A percentile compares a stretch with the other conserved stretches of the same genome.
Evolutionary conservation across 2,797 vertebrate genomes (phyloP).

Genomic region (Halcyon badia): DNA sequence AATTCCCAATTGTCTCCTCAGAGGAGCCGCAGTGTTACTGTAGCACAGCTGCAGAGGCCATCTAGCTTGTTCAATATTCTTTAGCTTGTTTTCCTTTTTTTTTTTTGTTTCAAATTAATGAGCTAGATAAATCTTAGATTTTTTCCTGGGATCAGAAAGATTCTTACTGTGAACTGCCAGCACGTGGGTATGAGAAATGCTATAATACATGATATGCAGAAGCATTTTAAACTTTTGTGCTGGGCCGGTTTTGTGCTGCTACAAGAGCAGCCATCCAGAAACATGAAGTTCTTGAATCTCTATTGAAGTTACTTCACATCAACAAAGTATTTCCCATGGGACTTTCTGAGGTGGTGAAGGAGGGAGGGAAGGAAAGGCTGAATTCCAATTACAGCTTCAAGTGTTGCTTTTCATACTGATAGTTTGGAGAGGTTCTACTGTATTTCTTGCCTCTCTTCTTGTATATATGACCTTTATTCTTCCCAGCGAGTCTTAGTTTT

Average conservation of each 20-base stretch:
- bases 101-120: neutral
- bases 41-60: neutral
- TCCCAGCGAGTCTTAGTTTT: neutral
- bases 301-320: neutral
- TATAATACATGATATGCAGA: fast-evolving
- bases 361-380: neutral
- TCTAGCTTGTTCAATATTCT: neutral
- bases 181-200: neutral
- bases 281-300: neutral
- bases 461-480: neutral
- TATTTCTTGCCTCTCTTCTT: neutral
- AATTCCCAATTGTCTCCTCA: neutral
- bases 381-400: neutral
- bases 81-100: neutral
- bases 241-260: neutral
- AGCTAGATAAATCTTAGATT: neutral
- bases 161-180: neutral
- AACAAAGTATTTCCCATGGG: neutral
- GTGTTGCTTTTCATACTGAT: neutral
- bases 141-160: neutral
- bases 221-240: neutral
- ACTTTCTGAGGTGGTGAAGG: neutral
- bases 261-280: neutral
- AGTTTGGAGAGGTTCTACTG: neutral
- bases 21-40: neutral